These are phyloP conservation scores for Gandaritis pyraliata DNA, from an alignment of 2,888 invertebrate species.

Conservation along the genomic window DNA sequence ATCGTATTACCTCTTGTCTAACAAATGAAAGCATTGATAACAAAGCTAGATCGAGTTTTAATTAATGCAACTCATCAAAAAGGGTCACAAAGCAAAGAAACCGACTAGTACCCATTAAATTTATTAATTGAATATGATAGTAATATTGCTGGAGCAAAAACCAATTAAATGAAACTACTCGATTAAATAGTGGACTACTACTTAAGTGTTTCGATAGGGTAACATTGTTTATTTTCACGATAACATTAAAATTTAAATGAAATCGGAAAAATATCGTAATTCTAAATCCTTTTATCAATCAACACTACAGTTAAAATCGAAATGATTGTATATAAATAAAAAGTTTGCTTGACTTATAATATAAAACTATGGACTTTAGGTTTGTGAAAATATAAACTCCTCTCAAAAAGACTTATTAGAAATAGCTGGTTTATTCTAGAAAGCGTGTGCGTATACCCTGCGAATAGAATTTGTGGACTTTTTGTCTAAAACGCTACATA, in stretches of 20 bases:
- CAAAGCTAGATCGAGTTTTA: constrained; percentile 50
- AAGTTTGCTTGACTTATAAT: no score
- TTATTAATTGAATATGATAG: constrained; percentile 67
- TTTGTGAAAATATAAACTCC: no score
- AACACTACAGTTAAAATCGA: background rate
- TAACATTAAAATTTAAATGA: constrained; percentile 49
- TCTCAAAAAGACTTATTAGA: no score
- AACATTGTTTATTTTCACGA: constrained; percentile 60
- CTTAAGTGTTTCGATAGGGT: constrained; percentile 65
- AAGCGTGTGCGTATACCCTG: no score
- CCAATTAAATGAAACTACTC: constrained; percentile 70
- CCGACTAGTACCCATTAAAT: constrained; percentile 64
- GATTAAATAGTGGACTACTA: constrained; percentile 66
- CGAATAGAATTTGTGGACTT: no score
- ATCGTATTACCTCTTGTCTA: constrained; percentile 8
- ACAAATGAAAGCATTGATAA: constrained; percentile 39
- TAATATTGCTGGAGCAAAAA: constrained; percentile 59
- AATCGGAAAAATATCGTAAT: constrained; percentile 32
- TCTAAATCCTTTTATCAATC: background rate
- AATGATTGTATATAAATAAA: background rate
- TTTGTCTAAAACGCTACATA: no score
- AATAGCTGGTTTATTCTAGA: no score
- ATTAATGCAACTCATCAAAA: constrained; percentile 62
- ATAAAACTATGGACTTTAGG: no score
- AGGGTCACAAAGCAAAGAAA: constrained; percentile 46